Base-by-base conservation (phyloP, 2,797 vertebrate species). In the Numenius phaeopus region DNA sequence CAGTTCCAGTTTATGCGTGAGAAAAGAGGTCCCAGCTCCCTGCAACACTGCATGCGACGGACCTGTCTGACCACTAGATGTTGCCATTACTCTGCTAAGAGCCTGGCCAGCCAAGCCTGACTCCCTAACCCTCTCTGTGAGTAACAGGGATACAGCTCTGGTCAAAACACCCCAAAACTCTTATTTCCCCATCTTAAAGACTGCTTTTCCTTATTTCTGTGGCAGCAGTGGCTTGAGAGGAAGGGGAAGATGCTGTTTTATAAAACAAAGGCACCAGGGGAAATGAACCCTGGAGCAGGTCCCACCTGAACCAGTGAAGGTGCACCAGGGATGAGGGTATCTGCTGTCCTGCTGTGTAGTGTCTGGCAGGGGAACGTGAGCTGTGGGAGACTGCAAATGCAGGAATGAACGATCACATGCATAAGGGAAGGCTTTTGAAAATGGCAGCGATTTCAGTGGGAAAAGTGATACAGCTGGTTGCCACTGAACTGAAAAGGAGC, bases 11-110 rank as follows among this genome's bases (percentile, higher is more conserved):
- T 65, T 11, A 7, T 0, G 3, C 5, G 4, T n/a, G 76, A 44
- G 39, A 22, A 30, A 30, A 69, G 47, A 40, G 5, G 23, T 21
- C 15, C 15, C 9, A 7, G 27, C 46, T 73, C 37, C 13, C 10
- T 2, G 42, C 27, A 14, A 2, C 0, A 8, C 30, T 3, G 29
- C 7, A 7, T 76, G 85, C 29, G 34, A 76, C 49, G 46, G 57
- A 39, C 22, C 22, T 2, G 21, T 29, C 17, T 52, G 91, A 14
- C 96, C 97, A 46, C 79, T 70, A 93, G 96, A 84, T 94, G 97
- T 49, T 86, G 93, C 94, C 75, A 8, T 94, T 75, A 14, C 62
- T 55, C 86, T 52, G 90, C 81, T 17, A 4, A 62, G 54, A 40
- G 61, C 16, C n/a, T 18, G 32, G 19, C 4, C 64, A 5, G 75